A percentile compares a stretch with the other conserved stretches of the same genome.
These are phyloP conservation scores for Cheilosia pagana DNA, from an alignment of 2,888 invertebrate species.

Conservation along the genomic window DNA sequence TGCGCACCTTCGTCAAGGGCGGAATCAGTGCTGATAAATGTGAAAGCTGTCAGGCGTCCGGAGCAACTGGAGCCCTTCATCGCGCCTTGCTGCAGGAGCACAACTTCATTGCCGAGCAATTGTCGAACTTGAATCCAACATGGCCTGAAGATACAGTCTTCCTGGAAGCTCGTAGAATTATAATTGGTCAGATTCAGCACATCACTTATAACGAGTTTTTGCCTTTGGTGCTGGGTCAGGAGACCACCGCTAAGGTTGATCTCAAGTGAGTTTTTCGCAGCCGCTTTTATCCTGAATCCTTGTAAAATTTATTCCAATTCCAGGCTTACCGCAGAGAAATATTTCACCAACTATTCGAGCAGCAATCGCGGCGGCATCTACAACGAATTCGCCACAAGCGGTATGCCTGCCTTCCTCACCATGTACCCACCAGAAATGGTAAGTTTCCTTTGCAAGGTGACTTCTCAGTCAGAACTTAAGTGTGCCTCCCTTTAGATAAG, in stretches of 20 bases:
- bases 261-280: slow-evolving; percentile 85
- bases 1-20: slow-evolving; percentile 89
- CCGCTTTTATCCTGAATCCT: not conserved
- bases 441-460: slow-evolving; percentile 76
- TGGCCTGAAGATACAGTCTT: slow-evolving; percentile 92
- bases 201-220: slow-evolving; percentile 93
- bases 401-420: slow-evolving; percentile 89
- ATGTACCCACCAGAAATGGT: slow-evolving; percentile 90
- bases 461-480: not conserved
- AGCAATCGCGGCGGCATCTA: slow-evolving; percentile 90
- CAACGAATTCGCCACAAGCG: slow-evolving; percentile 90
- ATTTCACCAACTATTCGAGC: slow-evolving; percentile 92
- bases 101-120: slow-evolving; percentile 89
- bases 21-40: slow-evolving; percentile 88
- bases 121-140: slow-evolving; percentile 89
- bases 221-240: slow-evolving; percentile 88
- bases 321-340: slow-evolving; percentile 89
- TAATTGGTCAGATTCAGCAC: slow-evolving; percentile 92
- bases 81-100: slow-evolving; percentile 90
- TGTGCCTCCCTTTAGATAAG: slow-evolving; percentile 84
- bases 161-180: slow-evolving; percentile 89
- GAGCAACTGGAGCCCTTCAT: slow-evolving; percentile 89
- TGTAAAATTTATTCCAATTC: slow-evolving; percentile 31
- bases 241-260: slow-evolving; percentile 82
- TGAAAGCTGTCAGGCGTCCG: slow-evolving; percentile 86